These are phyloP conservation scores for Apus apus DNA, from an alignment of 2,113 vertebrate species.

Conservation along the genomic window DNA sequence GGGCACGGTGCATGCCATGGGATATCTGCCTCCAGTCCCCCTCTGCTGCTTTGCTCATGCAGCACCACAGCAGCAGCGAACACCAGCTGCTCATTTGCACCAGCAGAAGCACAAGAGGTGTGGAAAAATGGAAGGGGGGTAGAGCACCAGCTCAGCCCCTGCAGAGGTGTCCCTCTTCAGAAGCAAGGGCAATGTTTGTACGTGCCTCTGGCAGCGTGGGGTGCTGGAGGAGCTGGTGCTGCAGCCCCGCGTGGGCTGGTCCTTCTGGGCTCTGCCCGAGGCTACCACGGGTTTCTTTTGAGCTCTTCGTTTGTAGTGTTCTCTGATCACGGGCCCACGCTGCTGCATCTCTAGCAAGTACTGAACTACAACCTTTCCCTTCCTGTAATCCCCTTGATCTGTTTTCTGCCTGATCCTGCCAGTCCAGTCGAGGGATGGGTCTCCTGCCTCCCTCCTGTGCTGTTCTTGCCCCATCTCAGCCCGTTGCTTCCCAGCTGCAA, in stretches of 20 bases:
- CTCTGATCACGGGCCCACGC: not conserved
- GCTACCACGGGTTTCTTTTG: not conserved
- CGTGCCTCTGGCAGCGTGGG: not conserved
- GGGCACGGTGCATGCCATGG: rapidly evolving
- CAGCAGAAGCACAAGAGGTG: not conserved
- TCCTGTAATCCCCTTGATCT: not conserved
- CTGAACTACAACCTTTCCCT: not conserved
- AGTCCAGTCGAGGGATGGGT: not conserved
- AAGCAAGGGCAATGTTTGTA: rapidly evolving
- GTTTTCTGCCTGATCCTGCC: not conserved
- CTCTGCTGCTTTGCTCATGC: not conserved
- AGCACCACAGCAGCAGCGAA: not conserved
- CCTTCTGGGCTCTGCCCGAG: not conserved
- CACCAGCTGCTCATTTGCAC: rapidly evolving
- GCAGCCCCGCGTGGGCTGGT: not conserved
- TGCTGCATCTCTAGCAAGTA: rapidly evolving
- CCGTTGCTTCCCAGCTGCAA: not conserved
- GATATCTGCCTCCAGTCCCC: not conserved
- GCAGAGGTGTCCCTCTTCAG: rapidly evolving
- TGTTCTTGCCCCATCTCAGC: not conserved
- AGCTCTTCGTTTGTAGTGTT: not conserved
- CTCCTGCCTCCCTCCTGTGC: not conserved
- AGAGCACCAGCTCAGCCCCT: not conserved
- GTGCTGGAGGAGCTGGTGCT: not conserved
- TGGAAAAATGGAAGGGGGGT: rapidly evolving